Evolutionary conservation across 2,797 vertebrate genomes (phyloP).

Genomic region (Triplophysa yarkandensis): DNA sequence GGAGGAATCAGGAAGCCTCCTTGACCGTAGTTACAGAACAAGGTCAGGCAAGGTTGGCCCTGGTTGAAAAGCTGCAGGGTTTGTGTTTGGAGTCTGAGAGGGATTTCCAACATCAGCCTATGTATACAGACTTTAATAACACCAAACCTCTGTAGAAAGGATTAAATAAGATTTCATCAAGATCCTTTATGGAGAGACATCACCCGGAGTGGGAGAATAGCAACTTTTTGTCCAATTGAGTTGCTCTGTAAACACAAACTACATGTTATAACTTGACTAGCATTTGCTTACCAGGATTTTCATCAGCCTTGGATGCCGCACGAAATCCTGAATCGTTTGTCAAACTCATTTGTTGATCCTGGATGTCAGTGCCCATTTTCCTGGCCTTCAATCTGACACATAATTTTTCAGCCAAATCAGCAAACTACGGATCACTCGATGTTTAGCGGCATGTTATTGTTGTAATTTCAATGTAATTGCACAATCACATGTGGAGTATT

Average conservation of each 20-base stretch:
- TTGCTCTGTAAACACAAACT: slow-evolving; percentile 31
- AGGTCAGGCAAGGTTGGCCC: slow-evolving; percentile 16
- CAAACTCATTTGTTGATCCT: slow-evolving; percentile 41
- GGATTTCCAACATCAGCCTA: slow-evolving; percentile 23
- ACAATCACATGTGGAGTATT: slow-evolving; percentile 42
- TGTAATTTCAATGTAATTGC: slow-evolving; percentile 31
- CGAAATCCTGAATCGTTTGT: slow-evolving; percentile 30
- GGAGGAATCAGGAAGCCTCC: slow-evolving; percentile 27
- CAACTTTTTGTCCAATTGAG: slow-evolving; percentile 21
- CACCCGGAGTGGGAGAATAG: not conserved
- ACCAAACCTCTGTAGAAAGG: slow-evolving; percentile 17
- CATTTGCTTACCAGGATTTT: slow-evolving; percentile 42
- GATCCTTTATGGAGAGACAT: slow-evolving; percentile 18
- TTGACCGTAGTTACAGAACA: slow-evolving; percentile 3
- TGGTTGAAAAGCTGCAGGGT: slow-evolving; percentile 3
- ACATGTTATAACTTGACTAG: slow-evolving; percentile 34
- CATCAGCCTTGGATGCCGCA: slow-evolving; percentile 31
- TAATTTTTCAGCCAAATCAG: slow-evolving; percentile 27
- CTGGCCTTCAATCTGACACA: slow-evolving; percentile 23
- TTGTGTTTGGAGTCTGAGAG: slow-evolving; percentile 5
- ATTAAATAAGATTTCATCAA: slow-evolving; percentile 16
- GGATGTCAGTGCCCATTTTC: slow-evolving; percentile 46
- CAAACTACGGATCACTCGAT: slow-evolving; percentile 25
- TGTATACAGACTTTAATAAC: slow-evolving; percentile 11
- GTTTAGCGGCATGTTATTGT: slow-evolving; percentile 17